Evolutionary conservation across 2,113 vertebrate genomes (phyloP).

Genomic region (Seriola aureovittata): DNA sequence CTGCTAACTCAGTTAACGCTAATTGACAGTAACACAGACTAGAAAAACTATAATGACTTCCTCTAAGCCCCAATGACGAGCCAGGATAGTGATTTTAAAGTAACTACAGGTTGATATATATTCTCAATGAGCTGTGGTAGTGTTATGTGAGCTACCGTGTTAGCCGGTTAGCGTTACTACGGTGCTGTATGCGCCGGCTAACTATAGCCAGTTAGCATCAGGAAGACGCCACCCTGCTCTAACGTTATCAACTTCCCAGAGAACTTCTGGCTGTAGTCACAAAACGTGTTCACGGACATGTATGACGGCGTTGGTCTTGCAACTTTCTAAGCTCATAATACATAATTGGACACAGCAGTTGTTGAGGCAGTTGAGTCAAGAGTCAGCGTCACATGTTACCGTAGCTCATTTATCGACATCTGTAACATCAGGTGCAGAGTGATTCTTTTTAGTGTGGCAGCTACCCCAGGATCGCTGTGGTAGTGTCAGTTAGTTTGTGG

Average conservation of each 20-base stretch:
- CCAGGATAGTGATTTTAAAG: background rate
- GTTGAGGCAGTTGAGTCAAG: background rate
- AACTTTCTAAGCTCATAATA: background rate
- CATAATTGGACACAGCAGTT: rapidly evolving
- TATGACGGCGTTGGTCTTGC: background rate
- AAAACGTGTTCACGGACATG: background rate
- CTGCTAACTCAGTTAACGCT: background rate
- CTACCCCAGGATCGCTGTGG: background rate
- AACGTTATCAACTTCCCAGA: slow-evolving; percentile 14
- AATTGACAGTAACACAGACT: background rate
- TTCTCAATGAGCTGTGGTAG: background rate
- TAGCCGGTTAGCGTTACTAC: slow-evolving; percentile 13
- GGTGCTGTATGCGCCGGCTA: slow-evolving; percentile 18
- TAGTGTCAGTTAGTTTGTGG: background rate
- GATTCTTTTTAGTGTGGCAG: background rate
- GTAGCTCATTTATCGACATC: background rate
- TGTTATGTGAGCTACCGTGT: background rate
- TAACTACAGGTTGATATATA: background rate
- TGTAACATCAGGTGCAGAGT: background rate
- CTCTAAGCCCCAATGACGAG: rapidly evolving
- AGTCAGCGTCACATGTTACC: slow-evolving; percentile 17
- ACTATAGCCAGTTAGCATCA: slow-evolving; percentile 15
- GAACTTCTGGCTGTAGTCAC: slow-evolving; percentile 4
- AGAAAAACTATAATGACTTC: rapidly evolving
- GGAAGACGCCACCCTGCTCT: slow-evolving; percentile 19